Evolutionary conservation across 1,140 invertebrate genomes (phyloP), one percentile per base, ranked within the genome.

Genomic region (Thaumetopoea pityocampa): DNA sequence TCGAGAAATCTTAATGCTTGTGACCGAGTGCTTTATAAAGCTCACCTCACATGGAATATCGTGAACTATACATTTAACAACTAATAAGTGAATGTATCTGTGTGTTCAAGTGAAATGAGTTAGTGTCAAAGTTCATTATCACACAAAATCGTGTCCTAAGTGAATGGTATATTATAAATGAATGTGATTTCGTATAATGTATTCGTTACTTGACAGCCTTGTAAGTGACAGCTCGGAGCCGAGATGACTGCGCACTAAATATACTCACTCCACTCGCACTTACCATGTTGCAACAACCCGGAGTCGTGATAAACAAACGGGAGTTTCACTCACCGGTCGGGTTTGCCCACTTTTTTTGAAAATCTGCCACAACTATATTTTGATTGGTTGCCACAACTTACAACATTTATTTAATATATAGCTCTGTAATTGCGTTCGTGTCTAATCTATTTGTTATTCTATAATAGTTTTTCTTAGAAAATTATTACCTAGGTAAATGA

Each of bases 131-230:
- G 61, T 57, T 76, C 55, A 68, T 68, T 66, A 63, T 51, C 55
- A 54, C 58, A 52, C 43, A 41, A 60, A 48, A 51, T 28, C 38
- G 48, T 65, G 53, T 48, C 42, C 29, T 55, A 55, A 70, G 73
- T 79, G 72, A 69, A 50, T 49, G 60, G 68, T 48, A 45, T 57
- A 59, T 49, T 60, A 34, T 52, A 24, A 58, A 66, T 70, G 51
- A 62, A 67, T 57, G 62, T 69, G 64, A 53, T 59, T 57, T 64
- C 49, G 46, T 62, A 56, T 43, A 57, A 59, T 65, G 65, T 64
- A 56, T 63, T 72, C 51, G 41, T 53, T 58, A 54, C 52, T 60
- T 52, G 72, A 67, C 76, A 62, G 65, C 69, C 74, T 79, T 79
- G 73, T 59, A 37, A 30, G 26, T 29, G 57, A 54, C 57, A 53